Evolutionary conservation across 2,888 invertebrate species (phyloP).

Genomic region (Siphonodentalium dalli): DNA sequence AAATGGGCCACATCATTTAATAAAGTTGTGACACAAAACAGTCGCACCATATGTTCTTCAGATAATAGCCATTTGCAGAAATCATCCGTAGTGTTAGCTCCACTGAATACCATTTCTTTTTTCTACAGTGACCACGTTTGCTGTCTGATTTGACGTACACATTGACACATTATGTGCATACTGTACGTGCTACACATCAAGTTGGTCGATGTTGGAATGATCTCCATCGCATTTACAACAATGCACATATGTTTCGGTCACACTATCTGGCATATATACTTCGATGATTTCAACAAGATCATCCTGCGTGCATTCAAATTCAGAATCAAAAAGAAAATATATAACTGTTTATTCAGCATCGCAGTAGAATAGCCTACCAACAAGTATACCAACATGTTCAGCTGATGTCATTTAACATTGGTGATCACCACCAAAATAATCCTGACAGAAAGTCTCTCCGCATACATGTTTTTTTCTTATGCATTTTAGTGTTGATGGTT

Average conservation of each 20-base stretch:
- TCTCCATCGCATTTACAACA: conserved; percentile 27
- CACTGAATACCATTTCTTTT: conserved; percentile 18
- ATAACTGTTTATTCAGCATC: no score
- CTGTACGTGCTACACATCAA: conserved; percentile 26
- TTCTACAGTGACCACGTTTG: conserved; percentile 18
- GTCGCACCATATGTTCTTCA: conserved; percentile 18
- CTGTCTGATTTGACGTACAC: conserved; percentile 2
- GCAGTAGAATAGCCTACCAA: no score
- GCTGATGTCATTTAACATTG: conserved; percentile 23
- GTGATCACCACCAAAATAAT: conserved; percentile 12
- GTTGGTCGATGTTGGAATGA: conserved; percentile 22
- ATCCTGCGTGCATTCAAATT: conserved; percentile 25
- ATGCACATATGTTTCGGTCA: conserved; percentile 10
- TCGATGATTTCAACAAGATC: conserved; percentile 7
- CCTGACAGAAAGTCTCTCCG: conserved; percentile 17
- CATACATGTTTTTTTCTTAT: conserved; percentile 14
- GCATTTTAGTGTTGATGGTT: conserved; percentile 3
- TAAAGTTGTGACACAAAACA: conserved; percentile 30
- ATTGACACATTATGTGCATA: conserved; percentile 18
- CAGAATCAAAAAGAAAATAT: no score
- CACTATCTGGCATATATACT: conserved; percentile 1
- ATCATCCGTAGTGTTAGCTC: conserved; percentile 3
- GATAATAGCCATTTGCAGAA: conserved; percentile 32
- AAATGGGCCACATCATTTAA: conserved; percentile 27
- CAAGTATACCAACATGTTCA: no score